A percentile compares a stretch with the other conserved stretches of the same genome.
Conservation (phyloP, 2,888 invertebrate species). For the Bellardia pandia region DNA sequence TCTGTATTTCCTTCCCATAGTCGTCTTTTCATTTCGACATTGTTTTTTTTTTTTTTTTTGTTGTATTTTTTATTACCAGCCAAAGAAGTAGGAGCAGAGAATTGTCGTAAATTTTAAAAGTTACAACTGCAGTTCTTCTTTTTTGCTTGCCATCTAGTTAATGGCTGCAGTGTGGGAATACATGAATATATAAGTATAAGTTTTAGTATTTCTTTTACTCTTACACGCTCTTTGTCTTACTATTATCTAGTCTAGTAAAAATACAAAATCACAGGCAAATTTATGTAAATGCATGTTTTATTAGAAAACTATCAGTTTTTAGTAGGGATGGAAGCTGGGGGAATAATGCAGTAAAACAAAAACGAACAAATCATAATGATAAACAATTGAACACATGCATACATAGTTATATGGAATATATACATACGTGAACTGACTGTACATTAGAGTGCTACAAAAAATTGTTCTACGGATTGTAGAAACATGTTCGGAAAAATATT, state of each 20-base stretch:
- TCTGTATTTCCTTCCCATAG: constrained; percentile 47
- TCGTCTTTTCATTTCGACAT: constrained; percentile 24
- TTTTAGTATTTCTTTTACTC: background rate
- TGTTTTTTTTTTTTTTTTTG: background rate
- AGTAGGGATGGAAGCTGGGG: background rate
- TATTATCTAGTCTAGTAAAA: constrained; percentile 22
- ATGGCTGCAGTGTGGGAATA: constrained; percentile 52
- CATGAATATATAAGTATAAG: constrained; percentile 38
- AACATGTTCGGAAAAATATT: too few relatives aligned
- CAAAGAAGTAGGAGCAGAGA: background rate
- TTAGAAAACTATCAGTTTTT: constrained; percentile 30
- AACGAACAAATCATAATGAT: constrained; percentile 51
- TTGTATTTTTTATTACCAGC: constrained; percentile 15
- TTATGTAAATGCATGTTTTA: constrained; percentile 62
- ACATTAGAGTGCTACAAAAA: too few relatives aligned
- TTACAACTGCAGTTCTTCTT: constrained; percentile 46
- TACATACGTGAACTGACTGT: too few relatives aligned
- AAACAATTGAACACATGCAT: constrained; percentile 22
- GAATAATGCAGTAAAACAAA: constrained; percentile 16
- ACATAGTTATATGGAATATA: background rate
- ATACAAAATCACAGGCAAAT: constrained; percentile 55
- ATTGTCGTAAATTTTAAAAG: constrained; percentile 58
- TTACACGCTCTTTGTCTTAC: background rate
- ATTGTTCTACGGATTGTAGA: too few relatives aligned
- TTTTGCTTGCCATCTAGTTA: background rate